A percentile compares a stretch with the other conserved stretches of the same genome.
Conservation (phyloP, 2,113 vertebrate species). For the Drymodes brunneopygia region DNA sequence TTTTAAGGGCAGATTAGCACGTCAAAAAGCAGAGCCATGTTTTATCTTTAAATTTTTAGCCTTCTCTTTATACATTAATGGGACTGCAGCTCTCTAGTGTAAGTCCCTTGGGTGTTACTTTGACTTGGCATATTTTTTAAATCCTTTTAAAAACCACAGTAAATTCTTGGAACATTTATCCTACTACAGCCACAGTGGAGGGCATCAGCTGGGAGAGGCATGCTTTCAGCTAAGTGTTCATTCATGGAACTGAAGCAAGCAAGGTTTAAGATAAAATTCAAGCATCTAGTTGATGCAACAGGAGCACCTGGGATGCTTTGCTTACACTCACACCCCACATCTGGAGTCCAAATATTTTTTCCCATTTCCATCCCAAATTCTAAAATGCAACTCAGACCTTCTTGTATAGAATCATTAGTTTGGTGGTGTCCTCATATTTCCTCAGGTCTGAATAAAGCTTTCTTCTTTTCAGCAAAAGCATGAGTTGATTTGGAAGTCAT, state of each 20-base stretch:
- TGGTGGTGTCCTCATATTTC: neutral
- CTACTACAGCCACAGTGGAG: neutral
- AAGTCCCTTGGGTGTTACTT: neutral
- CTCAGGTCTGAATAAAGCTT: neutral
- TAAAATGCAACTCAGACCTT: neutral
- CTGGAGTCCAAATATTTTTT: neutral
- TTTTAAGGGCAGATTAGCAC: neutral
- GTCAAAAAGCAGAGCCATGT: neutral
- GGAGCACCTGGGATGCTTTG: neutral
- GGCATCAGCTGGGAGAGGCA: neutral
- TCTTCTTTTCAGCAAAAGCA: neutral
- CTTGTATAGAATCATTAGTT: neutral
- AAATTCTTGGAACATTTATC: neutral
- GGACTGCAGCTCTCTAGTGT: neutral
- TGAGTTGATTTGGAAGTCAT: neutral
- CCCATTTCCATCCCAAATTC: neutral
- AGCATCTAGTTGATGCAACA: fast-evolving
- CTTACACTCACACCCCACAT: fast-evolving
- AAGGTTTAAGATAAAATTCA: neutral
- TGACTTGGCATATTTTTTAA: neutral
- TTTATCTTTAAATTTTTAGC: slow-evolving; percentile 9
- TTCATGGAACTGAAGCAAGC: neutral
- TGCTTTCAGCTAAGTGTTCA: neutral
- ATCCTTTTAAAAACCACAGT: neutral
- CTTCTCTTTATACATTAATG: neutral